Percentiles rank a stretch among this genome's conserved stretches.
Conservation (phyloP, 2,888 invertebrate genomes). For the Oeneis ivallda region DNA sequence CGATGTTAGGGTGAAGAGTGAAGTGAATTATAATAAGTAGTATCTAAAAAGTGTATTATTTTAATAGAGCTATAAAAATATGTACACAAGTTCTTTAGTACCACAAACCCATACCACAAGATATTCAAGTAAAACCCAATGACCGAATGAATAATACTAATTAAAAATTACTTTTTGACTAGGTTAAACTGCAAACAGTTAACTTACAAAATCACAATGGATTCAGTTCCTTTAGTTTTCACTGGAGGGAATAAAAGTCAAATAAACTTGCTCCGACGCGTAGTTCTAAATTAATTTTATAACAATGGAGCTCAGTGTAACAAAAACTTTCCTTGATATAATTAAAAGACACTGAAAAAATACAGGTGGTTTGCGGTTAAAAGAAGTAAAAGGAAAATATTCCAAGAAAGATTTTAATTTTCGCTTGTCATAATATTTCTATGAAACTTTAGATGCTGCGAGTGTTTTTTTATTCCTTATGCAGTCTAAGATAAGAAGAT, state of each 20-base stretch:
- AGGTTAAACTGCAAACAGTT: background rate
- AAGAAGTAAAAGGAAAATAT: background rate
- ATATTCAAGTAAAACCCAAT: too few relatives aligned
- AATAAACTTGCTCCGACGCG: background rate
- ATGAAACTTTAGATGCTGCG: too few relatives aligned
- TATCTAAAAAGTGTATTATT: too few relatives aligned
- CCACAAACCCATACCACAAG: too few relatives aligned
- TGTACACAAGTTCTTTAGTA: too few relatives aligned
- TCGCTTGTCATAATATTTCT: background rate
- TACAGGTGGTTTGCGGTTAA: background rate
- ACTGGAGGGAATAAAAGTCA: background rate
- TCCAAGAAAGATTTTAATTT: background rate
- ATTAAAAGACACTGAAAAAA: background rate
- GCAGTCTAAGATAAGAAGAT: too few relatives aligned
- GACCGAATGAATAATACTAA: too few relatives aligned
- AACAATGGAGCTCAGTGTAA: background rate
- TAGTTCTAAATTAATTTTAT: conserved; percentile 6
- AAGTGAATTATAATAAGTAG: too few relatives aligned
- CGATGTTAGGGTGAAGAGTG: background rate
- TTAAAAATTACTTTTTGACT: too few relatives aligned
- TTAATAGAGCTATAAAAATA: too few relatives aligned
- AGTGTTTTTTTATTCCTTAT: too few relatives aligned
- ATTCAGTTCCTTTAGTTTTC: background rate
- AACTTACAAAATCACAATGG: background rate
- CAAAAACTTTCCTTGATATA: conserved; percentile 1